phyloP scores from a whole-genome alignment of 1,140 invertebrate species.

The Chelonus insularis region DNA sequence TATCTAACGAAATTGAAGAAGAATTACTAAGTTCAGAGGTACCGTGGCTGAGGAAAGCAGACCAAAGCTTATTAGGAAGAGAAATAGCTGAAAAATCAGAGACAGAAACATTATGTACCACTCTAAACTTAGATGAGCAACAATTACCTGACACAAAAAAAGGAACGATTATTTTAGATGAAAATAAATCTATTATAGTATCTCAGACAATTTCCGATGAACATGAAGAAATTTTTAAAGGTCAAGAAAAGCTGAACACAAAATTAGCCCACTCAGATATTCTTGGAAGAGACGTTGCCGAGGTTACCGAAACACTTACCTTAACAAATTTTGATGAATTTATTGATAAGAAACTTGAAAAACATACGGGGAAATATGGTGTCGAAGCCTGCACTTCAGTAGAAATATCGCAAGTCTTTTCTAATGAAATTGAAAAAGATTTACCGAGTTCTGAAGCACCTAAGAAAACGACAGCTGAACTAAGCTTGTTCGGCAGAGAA shows the following conservation, averaged over 20 bases:
- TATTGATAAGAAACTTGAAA: conserved; percentile 26
- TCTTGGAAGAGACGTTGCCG: conserved; percentile 35
- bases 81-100: conserved; percentile 40
- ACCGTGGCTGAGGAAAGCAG: conserved; percentile 35
- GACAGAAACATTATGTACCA: conserved; percentile 27
- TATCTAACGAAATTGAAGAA: conserved; percentile 39
- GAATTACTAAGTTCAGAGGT: conserved; percentile 22
- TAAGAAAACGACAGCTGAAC: conserved; percentile 39
- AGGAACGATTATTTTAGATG: too few species aligned
- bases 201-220: conserved; percentile 40
- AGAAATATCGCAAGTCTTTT: conserved; percentile 17
- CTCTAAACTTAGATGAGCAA: too few species aligned
- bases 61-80: conserved; percentile 36
- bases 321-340: conserved; percentile 32
- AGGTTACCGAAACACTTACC: conserved; percentile 39
- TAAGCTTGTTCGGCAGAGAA: conserved; percentile 39
- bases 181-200: conserved; percentile 39
- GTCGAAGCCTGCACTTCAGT: conserved; percentile 42
- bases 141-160: too few species aligned
- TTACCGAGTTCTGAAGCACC: conserved; percentile 35
- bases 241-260: conserved; percentile 23
- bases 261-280: conserved; percentile 36
- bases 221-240: conserved; percentile 33
- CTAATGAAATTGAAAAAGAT: conserved; percentile 44
- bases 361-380: conserved; percentile 31